A percentile compares a stretch with the other conserved stretches of the same genome.
phyloP scores from a whole-genome alignment of 2,797 vertebrate species.

The Mormyrus hasselquistii region DNA sequence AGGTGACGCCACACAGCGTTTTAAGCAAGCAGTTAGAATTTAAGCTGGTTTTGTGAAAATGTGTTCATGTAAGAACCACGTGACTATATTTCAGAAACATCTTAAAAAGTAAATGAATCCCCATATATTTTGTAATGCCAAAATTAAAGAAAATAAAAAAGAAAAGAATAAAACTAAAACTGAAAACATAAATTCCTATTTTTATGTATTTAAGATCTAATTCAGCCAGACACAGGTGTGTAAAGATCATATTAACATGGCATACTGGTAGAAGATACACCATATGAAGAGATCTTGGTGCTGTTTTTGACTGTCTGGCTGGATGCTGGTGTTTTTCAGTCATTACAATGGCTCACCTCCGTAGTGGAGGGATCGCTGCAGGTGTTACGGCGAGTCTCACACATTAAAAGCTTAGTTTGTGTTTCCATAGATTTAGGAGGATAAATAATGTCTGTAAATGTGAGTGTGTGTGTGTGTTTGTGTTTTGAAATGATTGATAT shows the following conservation, averaged over 20 bases:
- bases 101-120: neutral
- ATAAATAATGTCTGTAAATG: slow-evolving; percentile 1
- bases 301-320: neutral
- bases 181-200: neutral
- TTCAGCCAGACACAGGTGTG: neutral
- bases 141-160: neutral
- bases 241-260: neutral
- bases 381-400: neutral
- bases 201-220: neutral
- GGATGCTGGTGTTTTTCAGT: neutral
- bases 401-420: neutral
- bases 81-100: neutral
- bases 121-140: neutral
- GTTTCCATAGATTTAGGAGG: neutral
- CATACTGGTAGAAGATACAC: neutral
- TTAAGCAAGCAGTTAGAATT: neutral
- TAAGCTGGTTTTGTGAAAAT: neutral
- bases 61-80: neutral
- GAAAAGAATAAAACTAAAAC: neutral
- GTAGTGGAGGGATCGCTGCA: neutral
- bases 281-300: neutral
- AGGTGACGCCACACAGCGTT: neutral
- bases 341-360: neutral
- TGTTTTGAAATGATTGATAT: slow-evolving; percentile 17
- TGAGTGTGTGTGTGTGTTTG: slow-evolving; percentile 16